These are phyloP conservation scores for Pardalotus punctatus DNA, from an alignment of 2,113 vertebrate species.

Conservation along the genomic window DNA sequence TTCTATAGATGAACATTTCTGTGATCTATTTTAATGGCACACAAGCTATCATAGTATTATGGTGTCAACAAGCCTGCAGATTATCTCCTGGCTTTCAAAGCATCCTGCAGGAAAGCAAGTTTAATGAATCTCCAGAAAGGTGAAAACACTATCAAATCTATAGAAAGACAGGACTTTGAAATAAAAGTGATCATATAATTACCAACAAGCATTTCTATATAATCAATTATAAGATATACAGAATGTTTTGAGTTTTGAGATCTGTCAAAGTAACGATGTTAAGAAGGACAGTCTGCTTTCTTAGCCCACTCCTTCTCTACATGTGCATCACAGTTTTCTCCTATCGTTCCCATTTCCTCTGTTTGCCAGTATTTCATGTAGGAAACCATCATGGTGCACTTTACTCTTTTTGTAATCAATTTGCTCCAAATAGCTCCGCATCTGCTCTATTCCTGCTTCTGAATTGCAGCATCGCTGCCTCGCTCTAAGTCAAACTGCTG, in stretches of 20 bases:
- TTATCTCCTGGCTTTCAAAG: slow-evolving; percentile 20
- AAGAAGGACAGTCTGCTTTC: neutral
- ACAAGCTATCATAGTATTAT: neutral
- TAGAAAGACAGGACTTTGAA: neutral
- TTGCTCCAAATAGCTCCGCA: neutral
- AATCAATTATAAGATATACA: neutral
- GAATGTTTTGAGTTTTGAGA: neutral
- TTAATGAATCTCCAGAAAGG: neutral
- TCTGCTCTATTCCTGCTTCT: neutral
- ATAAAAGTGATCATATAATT: neutral
- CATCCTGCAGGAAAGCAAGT: neutral
- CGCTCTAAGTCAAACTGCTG: accelerated
- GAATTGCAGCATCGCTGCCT: accelerated
- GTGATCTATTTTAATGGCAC: slow-evolving; percentile 20
- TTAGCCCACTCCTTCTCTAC: neutral
- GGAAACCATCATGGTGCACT: neutral
- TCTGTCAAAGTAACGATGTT: neutral
- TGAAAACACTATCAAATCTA: neutral
- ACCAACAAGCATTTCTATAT: neutral
- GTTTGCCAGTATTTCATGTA: neutral
- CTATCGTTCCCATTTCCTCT: neutral
- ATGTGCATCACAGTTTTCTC: neutral
- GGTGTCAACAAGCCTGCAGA: neutral
- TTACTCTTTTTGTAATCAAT: neutral
- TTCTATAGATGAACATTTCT: neutral